Evolutionary conservation across 2,888 invertebrate species (phyloP).

Genomic region (Catocala sponsa): DNA sequence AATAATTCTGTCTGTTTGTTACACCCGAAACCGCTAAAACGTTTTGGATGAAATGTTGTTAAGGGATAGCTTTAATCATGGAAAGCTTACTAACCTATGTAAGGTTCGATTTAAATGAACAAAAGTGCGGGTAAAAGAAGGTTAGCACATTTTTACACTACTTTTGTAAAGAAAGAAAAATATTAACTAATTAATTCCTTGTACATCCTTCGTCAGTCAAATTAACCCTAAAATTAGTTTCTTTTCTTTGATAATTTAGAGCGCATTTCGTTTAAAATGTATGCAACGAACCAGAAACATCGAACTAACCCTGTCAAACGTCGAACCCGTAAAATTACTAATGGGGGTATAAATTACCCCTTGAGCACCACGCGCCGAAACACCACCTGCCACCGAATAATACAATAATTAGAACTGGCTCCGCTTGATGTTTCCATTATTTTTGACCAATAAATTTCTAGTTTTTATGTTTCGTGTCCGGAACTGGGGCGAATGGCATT

Average conservation of each 20-base stretch:
- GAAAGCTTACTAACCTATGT: too few relatives aligned
- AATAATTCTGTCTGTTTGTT: too few relatives aligned
- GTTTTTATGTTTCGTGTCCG: slow-evolving; percentile 47
- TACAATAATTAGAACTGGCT: slow-evolving; percentile 65
- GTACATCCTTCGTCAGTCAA: not conserved
- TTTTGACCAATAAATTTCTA: slow-evolving; percentile 52
- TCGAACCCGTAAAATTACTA: slow-evolving; percentile 71
- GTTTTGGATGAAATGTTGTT: too few relatives aligned
- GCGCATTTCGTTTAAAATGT: not conserved
- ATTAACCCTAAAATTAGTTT: slow-evolving; percentile 5
- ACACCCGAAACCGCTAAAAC: too few relatives aligned
- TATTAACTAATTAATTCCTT: not conserved
- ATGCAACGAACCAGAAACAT: slow-evolving; percentile 24
- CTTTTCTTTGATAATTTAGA: not conserved
- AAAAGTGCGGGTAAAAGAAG: too few relatives aligned
- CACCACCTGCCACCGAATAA: slow-evolving; percentile 76
- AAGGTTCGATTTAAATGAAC: too few relatives aligned
- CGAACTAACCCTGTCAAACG: slow-evolving; percentile 57
- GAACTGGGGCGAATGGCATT: slow-evolving; percentile 48
- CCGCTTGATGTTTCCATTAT: slow-evolving; percentile 51
- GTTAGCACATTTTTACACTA: too few relatives aligned
- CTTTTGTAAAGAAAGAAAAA: too few relatives aligned
- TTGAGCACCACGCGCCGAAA: slow-evolving; percentile 42
- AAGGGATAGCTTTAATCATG: too few relatives aligned
- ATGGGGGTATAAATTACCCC: slow-evolving; percentile 75